phyloP scores from a whole-genome alignment of 2,113 vertebrate species.

The Marcusenius ussheri region DNA sequence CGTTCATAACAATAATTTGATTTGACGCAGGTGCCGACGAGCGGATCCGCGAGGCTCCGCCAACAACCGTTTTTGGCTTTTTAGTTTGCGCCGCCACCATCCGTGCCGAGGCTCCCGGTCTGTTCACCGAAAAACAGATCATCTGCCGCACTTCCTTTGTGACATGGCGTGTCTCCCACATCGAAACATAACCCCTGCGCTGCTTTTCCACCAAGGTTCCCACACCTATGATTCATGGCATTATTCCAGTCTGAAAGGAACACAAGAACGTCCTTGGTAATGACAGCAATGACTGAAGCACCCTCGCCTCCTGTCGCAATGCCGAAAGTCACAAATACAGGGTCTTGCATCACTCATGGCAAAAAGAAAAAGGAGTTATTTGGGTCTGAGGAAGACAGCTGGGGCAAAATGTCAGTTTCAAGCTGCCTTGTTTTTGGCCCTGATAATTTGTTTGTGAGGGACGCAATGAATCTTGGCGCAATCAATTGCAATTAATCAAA shows the following conservation, averaged over 20 bases:
- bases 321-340: background rate
- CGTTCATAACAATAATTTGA: background rate
- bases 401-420: background rate
- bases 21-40: background rate
- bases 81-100: background rate
- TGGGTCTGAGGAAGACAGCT: background rate
- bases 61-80: background rate
- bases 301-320: background rate
- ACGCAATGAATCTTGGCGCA: background rate
- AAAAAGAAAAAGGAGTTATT: background rate
- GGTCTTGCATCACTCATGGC: background rate
- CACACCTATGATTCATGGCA: conserved; percentile 30
- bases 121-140: conserved; percentile 3
- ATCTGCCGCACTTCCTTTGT: background rate
- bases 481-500: background rate
- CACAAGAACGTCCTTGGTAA: conserved; percentile 21
- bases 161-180: conserved; percentile 6
- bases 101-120: background rate
- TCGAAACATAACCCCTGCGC: conserved; percentile 35
- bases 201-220: conserved; percentile 23
- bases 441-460: too few species aligned
- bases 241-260: conserved; percentile 25
- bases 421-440: background rate
- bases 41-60: background rate
- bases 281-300: background rate